A percentile compares a stretch with the other conserved stretches of the same genome.
phyloP scores from a whole-genome alignment of 2,797 vertebrate genomes.

The Chloroceryle amazona region DNA sequence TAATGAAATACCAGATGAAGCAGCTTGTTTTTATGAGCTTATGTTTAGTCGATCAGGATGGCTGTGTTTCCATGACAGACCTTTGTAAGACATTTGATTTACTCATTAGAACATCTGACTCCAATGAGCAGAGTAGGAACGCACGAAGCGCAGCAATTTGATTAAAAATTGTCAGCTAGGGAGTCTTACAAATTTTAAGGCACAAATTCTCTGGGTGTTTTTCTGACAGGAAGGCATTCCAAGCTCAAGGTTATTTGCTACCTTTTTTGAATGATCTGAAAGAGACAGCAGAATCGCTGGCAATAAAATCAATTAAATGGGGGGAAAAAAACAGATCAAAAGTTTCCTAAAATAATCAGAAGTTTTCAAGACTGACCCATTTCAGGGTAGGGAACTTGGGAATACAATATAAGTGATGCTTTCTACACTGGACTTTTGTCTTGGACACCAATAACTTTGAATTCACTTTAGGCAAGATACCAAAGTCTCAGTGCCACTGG shows the following conservation, averaged over 20 bases:
- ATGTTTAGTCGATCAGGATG: neutral
- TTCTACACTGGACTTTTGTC: neutral
- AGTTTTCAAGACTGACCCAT: neutral
- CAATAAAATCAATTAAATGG: neutral
- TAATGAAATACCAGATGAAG: neutral
- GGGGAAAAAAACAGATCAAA: neutral
- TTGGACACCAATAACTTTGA: neutral
- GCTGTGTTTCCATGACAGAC: neutral
- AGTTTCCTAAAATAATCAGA: constrained; percentile 1
- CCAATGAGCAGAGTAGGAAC: neutral
- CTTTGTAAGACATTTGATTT: neutral
- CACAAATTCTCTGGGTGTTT: neutral
- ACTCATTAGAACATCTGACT: neutral
- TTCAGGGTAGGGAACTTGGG: neutral
- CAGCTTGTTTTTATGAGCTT: neutral
- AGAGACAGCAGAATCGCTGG: neutral
- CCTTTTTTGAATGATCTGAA: neutral
- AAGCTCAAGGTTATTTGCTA: neutral
- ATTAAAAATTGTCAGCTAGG: neutral
- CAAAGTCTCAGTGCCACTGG: neutral
- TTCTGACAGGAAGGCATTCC: neutral
- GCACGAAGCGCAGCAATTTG: neutral
- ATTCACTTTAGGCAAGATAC: neutral
- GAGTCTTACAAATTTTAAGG: neutral
- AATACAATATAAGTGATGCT: neutral